Evolutionary conservation across 2,888 invertebrate genomes (phyloP), one percentile per base, ranked within the genome.

Genomic region (Glaucopsyche alexis): DNA sequence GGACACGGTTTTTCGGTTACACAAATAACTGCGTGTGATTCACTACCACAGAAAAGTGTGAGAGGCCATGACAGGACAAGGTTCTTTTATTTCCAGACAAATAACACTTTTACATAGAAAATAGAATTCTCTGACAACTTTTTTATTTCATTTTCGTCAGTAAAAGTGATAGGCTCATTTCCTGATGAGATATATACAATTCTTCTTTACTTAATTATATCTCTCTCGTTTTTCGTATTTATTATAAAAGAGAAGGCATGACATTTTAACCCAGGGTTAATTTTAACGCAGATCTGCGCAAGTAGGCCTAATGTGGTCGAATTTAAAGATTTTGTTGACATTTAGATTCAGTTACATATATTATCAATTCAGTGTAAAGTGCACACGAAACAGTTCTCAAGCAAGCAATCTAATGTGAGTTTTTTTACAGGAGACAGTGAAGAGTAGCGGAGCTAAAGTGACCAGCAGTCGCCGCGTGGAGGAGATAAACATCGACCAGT

Each of bases 401-500:
- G 40, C 47, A 47, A 42, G 29, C 29, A 29, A 29, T 69, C 2
- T 29, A 19, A 19, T 9, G 6, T 42, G 1, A 5, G n/a, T 0
- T 50, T 50, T 73, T 76, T 78, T 82, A 45, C 84, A 94, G 94
- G 93, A 94, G 83, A 91, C 93, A 73, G 85, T 88, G 52, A 85
- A 87, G 82, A 88, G 84, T 83, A 85, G 83, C 82, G 80, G 80
- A 76, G 82, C 83, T 64, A 83, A 85, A 87, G 91, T 82, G 84
- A 91, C 86, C 88, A 93, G 85, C 87, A 85, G 86, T 90, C 83
- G 93, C 90, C 87, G 91, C 90, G 85, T 83, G 45, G 84, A 87
- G 77, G 87, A 89, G 75, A 69, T 90, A 71, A 95, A 95, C 87
- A 92, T 96, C 81, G 95, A 96, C 84, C 95, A 95, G 86, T 95